Conservation (phyloP, 2,113 vertebrate species). For the Aphyosemion australe region DNA sequence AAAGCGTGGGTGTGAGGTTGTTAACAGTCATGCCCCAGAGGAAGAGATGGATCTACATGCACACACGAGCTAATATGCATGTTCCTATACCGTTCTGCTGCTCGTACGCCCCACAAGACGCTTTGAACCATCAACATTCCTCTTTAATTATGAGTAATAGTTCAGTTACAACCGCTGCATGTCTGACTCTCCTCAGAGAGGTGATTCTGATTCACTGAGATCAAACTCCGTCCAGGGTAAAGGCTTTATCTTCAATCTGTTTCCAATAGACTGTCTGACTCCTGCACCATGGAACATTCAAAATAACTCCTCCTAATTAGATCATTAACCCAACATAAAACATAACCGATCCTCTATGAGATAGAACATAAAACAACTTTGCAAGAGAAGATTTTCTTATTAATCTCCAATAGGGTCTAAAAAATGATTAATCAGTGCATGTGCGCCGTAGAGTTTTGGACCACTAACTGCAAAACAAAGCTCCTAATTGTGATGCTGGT, state of each 20-base stretch:
- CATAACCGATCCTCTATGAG: not conserved
- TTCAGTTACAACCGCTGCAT: conserved; percentile 3
- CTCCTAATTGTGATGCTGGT: no score
- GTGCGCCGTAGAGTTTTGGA: no score
- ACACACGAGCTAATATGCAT: conserved; percentile 5
- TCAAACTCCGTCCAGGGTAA: conserved; percentile 19
- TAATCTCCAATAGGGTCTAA: no score
- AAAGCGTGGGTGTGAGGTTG: conserved; percentile 30
- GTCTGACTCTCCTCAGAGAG: conserved; percentile 5
- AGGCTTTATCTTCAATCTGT: conserved; percentile 37
- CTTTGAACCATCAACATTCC: conserved; percentile 4
- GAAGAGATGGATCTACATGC: conserved; percentile 13
- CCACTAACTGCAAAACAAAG: no score
- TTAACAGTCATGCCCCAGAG: not conserved
- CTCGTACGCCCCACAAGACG: not conserved
- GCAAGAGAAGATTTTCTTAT: no score
- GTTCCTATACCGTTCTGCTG: not conserved
- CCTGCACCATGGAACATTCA: not conserved
- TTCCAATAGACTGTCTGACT: conserved; percentile 9
- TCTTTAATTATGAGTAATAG: conserved; percentile 12
- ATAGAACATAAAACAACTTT: no score
- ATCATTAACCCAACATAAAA: not conserved
- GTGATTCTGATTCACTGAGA: conserved; percentile 29
- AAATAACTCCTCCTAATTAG: not conserved
- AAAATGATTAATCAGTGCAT: no score